Percentiles rank a stretch among this genome's conserved stretches.
Evolutionary conservation across 2,888 invertebrate species (phyloP).

Genomic region (Drosophila mayaguana): DNA sequence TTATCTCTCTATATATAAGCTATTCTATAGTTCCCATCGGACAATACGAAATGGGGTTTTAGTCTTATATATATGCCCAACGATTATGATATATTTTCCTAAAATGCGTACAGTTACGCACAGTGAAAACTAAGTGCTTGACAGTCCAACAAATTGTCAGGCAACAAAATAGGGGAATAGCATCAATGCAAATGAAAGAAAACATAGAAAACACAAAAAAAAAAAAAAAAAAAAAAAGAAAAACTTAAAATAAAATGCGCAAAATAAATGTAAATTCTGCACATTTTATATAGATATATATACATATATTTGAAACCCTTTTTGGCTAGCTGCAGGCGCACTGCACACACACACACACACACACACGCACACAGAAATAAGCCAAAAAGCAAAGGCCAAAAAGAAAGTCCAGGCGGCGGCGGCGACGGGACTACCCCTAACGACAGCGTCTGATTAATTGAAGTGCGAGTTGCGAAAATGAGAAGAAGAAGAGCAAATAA

Average conservation of each 20-base stretch:
- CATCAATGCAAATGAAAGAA: slow-evolving; percentile 20
- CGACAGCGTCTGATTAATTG: slow-evolving; percentile 73
- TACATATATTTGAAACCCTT: slow-evolving; percentile 26
- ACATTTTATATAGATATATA: background rate
- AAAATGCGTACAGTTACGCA: slow-evolving; percentile 38
- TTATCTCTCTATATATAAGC: too few species aligned
- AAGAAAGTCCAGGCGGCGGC: slow-evolving; percentile 21
- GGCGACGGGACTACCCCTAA: slow-evolving; percentile 15
- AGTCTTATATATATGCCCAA: too few species aligned
- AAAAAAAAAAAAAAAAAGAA: slow-evolving; percentile 12
- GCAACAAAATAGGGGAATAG: slow-evolving; percentile 13
- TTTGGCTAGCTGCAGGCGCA: slow-evolving; percentile 10
- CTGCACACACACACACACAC: background rate
- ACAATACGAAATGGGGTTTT: too few species aligned
- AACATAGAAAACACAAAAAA: slow-evolving; percentile 3
- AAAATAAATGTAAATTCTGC: background rate
- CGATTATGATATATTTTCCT: too few species aligned
- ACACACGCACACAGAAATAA: slow-evolving; percentile 6
- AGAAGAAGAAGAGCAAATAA: slow-evolving; percentile 44
- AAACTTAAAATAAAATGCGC: slow-evolving; percentile 28
- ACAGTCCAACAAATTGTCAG: slow-evolving; percentile 10
- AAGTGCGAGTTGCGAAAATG: slow-evolving; percentile 75
- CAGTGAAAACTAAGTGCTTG: background rate
- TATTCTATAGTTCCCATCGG: too few species aligned
- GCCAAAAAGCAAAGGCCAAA: slow-evolving; percentile 8